Conservation (phyloP, 2,797 vertebrate species). For the Gallinago stenura region DNA sequence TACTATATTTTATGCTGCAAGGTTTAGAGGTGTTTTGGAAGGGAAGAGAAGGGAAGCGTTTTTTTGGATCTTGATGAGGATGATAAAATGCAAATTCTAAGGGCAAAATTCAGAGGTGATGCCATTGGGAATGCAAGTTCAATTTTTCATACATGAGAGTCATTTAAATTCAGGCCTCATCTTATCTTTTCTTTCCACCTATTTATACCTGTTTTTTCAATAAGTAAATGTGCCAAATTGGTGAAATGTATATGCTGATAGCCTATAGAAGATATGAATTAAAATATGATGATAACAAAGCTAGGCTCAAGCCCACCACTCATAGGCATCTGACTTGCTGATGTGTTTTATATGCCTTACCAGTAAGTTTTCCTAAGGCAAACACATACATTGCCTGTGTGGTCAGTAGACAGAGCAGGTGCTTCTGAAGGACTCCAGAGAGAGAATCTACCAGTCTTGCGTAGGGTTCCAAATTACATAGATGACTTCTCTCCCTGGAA, state of each 20-base stretch:
- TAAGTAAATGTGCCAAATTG: background rate
- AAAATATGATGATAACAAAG: background rate
- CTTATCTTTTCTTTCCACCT: background rate
- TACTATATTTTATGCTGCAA: conserved; percentile 67
- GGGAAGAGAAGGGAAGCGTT: background rate
- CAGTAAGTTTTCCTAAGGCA: background rate
- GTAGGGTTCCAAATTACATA: fast-evolving
- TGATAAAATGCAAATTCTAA: conserved; percentile 64
- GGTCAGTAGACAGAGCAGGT: background rate
- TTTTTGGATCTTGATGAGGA: conserved; percentile 45
- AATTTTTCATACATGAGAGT: conserved; percentile 17
- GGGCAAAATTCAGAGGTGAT: conserved; percentile 56
- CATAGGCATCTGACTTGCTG: background rate
- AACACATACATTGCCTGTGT: background rate
- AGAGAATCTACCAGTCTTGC: background rate
- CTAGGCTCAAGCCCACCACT: background rate
- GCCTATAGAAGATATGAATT: background rate
- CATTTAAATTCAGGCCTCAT: conserved; percentile 35
- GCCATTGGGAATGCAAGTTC: conserved; percentile 1
- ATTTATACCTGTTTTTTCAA: background rate
- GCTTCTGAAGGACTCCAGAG: background rate
- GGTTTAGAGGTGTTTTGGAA: conserved; percentile 52
- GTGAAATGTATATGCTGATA: background rate
- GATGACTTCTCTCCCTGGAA: background rate
- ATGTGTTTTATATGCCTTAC: background rate